These are phyloP conservation scores for Mesorhabditis sp. DNA, from an alignment of 2,888 invertebrate genomes.

Conservation along the genomic window DNA sequence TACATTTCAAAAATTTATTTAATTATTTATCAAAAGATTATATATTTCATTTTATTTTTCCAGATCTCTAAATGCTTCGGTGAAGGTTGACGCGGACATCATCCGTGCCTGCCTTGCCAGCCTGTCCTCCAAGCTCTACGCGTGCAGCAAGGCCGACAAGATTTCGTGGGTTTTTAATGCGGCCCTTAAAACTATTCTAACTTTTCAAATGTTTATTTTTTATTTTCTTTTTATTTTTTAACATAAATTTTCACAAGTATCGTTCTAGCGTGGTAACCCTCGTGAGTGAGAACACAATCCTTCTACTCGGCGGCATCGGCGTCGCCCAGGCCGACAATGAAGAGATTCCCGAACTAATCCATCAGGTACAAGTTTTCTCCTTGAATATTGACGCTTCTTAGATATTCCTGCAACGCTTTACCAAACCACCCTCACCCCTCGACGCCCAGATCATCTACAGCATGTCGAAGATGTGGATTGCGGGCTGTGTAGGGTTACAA, in stretches of 20 bases:
- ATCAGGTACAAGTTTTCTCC: slow-evolving; percentile 35
- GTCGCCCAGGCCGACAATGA: slow-evolving; percentile 59
- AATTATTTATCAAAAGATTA: no score
- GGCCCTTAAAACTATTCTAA: neutral
- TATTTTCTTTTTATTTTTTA: neutral
- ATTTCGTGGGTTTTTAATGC: slow-evolving; percentile 7
- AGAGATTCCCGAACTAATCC: slow-evolving; percentile 46
- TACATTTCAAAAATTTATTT: no score
- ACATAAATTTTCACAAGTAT: neutral
- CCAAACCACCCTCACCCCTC: slow-evolving; percentile 83
- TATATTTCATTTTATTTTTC: no score
- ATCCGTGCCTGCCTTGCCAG: slow-evolving; percentile 92
- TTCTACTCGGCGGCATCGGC: slow-evolving; percentile 93
- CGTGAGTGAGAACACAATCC: slow-evolving; percentile 91
- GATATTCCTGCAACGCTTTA: slow-evolving; percentile 90
- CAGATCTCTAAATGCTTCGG: slow-evolving; percentile 79
- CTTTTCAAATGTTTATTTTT: slow-evolving; percentile 9
- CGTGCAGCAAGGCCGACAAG: slow-evolving; percentile 67
- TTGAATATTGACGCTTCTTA: slow-evolving; percentile 70
- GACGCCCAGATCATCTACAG: slow-evolving; percentile 94
- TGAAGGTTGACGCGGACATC: slow-evolving; percentile 82
- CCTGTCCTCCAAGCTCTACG: slow-evolving; percentile 88
- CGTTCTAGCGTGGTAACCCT: slow-evolving; percentile 77
- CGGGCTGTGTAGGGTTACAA: slow-evolving; percentile 61
- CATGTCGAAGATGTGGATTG: slow-evolving; percentile 93